Evolutionary conservation across 2,113 vertebrate species (phyloP).

Genomic region (Leptocoma aspasia): DNA sequence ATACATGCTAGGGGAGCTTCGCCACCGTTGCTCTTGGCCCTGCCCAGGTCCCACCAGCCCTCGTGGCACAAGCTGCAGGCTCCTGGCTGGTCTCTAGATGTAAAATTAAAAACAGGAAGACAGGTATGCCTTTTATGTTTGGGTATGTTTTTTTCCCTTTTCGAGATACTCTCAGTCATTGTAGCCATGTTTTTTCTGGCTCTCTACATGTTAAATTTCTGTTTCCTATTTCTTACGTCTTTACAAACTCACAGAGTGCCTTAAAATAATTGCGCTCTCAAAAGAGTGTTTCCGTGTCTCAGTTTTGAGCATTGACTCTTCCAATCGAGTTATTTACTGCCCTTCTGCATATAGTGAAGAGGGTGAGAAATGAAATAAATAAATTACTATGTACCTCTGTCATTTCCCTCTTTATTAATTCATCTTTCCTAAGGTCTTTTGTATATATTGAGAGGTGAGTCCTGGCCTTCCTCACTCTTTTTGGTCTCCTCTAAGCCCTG

Average conservation of each 20-base stretch:
- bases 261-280: background rate
- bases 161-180: background rate
- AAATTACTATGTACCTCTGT: background rate
- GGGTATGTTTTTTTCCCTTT: background rate
- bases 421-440: background rate
- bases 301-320: background rate
- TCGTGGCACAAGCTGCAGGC: background rate
- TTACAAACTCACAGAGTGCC: background rate
- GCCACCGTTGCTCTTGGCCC: background rate
- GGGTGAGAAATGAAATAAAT: background rate
- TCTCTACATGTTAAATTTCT: background rate
- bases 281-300: background rate
- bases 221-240: background rate
- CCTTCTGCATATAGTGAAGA: background rate
- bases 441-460: background rate
- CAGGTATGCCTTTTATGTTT: background rate
- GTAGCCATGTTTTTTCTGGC: background rate
- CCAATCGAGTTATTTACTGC: background rate
- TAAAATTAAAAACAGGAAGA: background rate
- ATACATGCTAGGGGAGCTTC: background rate
- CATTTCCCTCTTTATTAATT: background rate
- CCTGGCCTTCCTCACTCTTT: background rate
- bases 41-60: background rate
- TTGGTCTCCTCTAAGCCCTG: background rate
- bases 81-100: background rate